Evolutionary conservation across 2,797 vertebrate species (phyloP), one percentile per base, ranked within the genome.

Genomic region (Muraenolepis orangiensis): DNA sequence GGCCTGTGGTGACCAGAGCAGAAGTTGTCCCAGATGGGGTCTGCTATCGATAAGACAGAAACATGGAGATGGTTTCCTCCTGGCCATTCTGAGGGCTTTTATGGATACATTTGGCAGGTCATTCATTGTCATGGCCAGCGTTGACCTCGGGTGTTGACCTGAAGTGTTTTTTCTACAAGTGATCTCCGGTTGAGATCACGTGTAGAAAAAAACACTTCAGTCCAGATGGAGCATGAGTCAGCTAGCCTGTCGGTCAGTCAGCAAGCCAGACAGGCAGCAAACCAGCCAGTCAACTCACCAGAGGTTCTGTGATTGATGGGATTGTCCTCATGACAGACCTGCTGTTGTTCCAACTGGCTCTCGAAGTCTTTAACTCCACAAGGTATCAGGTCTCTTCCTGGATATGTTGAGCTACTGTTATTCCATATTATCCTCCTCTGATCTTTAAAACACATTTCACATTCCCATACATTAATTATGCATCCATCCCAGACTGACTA

Each of bases 21-120:
- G 78, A 90, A 84, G 73, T 51, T 71, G 76, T 84, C 69, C 81
- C 88, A 88, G 80, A 81, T 85, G 79, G 71, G 69, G 30, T 32
- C 38, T 72, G 72, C 34, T 69, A 20, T 72, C 71, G 2, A 31
- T 69, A 67, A 80, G 74, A 69, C 73, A 23, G n/a, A n/a, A 67
- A 76, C 73, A 42, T 76, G 76, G 66, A 1, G 80, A 87, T 87
- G 66, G n/a, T n/a, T n/a, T n/a, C n/a, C n/a, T n/a, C n/a, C n/a
- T n/a, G n/a, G n/a, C n/a, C n/a, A n/a, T n/a, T n/a, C n/a, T n/a
- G n/a, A n/a, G n/a, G n/a, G 74, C 81, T 81, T 7, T 23, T 23
- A 51, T 51, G 46, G 46, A 51, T 5, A 5, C 46, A 51, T 51
- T 20, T 51, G 46, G 16, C 46, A 28, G 69, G 26, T 82, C 80